These are phyloP conservation scores for Collichthys lucidus DNA, from an alignment of 2,113 vertebrate genomes.

Conservation along the genomic window DNA sequence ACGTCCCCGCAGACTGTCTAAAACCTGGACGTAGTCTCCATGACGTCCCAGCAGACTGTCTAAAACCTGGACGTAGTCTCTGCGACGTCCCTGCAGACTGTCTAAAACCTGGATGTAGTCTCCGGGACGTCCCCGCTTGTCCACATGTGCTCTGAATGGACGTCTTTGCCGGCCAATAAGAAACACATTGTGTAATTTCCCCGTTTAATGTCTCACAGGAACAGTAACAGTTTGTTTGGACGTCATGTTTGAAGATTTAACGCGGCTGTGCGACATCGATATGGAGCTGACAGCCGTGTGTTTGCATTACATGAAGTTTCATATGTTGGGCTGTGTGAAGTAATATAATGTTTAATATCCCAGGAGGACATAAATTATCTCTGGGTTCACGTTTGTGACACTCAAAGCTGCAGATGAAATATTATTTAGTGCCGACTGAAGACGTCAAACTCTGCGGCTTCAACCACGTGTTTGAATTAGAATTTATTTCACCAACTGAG, in stretches of 20 bases:
- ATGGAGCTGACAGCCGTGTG: background rate
- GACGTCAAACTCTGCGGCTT: no score
- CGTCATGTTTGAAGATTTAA: background rate
- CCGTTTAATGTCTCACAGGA: background rate
- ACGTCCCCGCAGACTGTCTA: no score
- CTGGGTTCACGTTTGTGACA: background rate
- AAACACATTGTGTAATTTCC: background rate
- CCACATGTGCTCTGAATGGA: no score
- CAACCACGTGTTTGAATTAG: background rate
- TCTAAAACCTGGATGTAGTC: no score
- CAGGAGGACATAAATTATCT: background rate
- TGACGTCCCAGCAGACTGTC: no score
- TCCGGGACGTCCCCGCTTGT: no score
- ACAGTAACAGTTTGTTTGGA: background rate
- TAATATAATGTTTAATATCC: constrained; percentile 11
- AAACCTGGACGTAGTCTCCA: no score
- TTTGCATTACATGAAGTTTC: background rate
- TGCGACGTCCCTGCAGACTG: rapidly evolving
- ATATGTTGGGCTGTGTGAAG: background rate
- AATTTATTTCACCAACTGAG: no score
- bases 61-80: no score
- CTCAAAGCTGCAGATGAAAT: no score
- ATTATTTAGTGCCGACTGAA: no score
- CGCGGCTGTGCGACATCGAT: background rate
- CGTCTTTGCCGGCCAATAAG: background rate